A percentile compares a stretch with the other conserved stretches of the same genome.
Evolutionary conservation across 2,888 invertebrate genomes (phyloP).

Genomic region (Scaeva pyrastri): DNA sequence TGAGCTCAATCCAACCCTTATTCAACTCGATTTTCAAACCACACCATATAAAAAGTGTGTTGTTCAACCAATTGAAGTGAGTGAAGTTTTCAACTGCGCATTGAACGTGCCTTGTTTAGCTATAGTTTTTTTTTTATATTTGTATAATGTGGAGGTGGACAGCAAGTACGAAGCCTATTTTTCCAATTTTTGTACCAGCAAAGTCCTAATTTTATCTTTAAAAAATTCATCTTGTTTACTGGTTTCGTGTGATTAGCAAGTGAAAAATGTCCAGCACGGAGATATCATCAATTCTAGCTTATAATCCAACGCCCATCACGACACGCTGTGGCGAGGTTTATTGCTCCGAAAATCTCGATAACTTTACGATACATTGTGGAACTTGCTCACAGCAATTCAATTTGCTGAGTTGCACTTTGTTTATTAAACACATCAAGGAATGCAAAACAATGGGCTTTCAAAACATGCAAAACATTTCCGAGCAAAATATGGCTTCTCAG

Average conservation of each 20-base stretch:
- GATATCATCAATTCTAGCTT: slow-evolving; percentile 17
- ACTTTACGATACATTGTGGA: slow-evolving; percentile 34
- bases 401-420: slow-evolving; percentile 47
- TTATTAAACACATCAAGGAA: slow-evolving; percentile 52
- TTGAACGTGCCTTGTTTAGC: background rate
- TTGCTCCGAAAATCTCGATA: slow-evolving; percentile 44
- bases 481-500: slow-evolving; percentile 1
- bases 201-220: background rate
- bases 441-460: slow-evolving; percentile 28
- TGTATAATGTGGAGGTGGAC: slow-evolving; percentile 29
- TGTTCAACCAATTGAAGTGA: background rate
- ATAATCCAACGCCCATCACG: slow-evolving; percentile 22
- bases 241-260: background rate
- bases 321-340: slow-evolving; percentile 47
- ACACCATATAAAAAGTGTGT: background rate
- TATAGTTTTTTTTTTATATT: background rate
- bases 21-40: background rate
- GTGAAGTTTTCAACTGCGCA: background rate
- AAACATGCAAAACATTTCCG: background rate
- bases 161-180: slow-evolving; percentile 12
- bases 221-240: background rate
- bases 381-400: slow-evolving; percentile 51
- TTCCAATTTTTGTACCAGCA: background rate
- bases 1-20: background rate
- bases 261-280: slow-evolving; percentile 35